Percentiles rank a stretch among this genome's conserved stretches.
phyloP scores from a whole-genome alignment of 1,140 invertebrate genomes.

The Saccostrea glomerata region DNA sequence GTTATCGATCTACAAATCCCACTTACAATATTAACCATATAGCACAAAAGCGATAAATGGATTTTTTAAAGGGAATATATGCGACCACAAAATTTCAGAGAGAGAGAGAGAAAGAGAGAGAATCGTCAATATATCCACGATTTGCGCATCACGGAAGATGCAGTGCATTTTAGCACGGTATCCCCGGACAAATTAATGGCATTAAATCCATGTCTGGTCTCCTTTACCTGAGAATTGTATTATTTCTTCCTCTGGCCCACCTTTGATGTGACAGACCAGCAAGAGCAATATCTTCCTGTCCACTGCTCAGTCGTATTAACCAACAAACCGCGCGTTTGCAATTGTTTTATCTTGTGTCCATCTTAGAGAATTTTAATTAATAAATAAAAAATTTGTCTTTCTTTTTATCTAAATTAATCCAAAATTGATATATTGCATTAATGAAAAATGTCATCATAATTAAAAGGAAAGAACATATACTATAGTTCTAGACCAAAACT shows the following conservation, averaged over 20 bases:
- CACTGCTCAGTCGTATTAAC: background rate
- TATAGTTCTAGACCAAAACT: too few species aligned
- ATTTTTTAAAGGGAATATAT: background rate
- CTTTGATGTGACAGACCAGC: background rate
- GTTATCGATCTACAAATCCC: background rate
- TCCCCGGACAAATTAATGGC: background rate
- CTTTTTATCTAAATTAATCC: too few species aligned
- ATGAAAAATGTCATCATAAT: too few species aligned
- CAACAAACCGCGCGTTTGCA: background rate
- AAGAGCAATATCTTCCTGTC: background rate
- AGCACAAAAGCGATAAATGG: background rate
- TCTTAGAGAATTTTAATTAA: background rate
- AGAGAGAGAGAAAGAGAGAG: background rate
- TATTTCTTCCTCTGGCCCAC: background rate
- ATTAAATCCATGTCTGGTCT: background rate
- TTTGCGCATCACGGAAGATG: background rate
- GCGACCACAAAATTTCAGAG: too few species aligned
- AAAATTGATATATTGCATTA: too few species aligned
- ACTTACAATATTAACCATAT: background rate
- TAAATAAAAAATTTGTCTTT: background rate
- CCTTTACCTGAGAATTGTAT: background rate
- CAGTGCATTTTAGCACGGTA: background rate
- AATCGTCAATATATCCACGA: background rate
- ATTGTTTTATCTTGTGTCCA: background rate
- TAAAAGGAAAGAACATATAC: too few species aligned